Percentiles rank a stretch among this genome's conserved stretches.
These are phyloP conservation scores for Molanna angustata DNA, from an alignment of 2,888 invertebrate species.

Conservation along the genomic window DNA sequence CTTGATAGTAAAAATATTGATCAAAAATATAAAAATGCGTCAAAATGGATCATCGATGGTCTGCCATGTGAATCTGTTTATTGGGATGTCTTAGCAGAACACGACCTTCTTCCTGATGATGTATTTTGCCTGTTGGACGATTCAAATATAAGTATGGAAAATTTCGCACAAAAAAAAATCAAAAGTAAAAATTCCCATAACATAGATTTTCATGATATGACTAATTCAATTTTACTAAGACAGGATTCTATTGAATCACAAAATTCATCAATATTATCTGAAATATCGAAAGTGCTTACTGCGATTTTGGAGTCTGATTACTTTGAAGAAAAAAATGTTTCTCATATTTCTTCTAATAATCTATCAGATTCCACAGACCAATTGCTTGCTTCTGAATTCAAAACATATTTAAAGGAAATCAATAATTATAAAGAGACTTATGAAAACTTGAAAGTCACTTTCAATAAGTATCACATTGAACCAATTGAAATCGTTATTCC, in stretches of 20 bases:
- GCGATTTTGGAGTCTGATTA: constrained; percentile 36
- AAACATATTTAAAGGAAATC: constrained; percentile 2
- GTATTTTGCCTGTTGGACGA: constrained; percentile 55
- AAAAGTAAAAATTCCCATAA: constrained; percentile 36
- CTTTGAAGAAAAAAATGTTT: constrained; percentile 6
- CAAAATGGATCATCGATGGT: constrained; percentile 62
- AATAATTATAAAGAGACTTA: constrained; percentile 37
- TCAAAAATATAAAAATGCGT: constrained; percentile 37
- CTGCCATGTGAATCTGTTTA: constrained; percentile 52
- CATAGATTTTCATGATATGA: too few species aligned
- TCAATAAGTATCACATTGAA: constrained; percentile 41
- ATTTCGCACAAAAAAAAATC: constrained; percentile 42
- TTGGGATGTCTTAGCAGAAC: constrained; percentile 47
- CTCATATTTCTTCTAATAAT: constrained; percentile 1
- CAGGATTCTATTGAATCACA: constrained; percentile 30
- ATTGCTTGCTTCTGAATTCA: constrained; percentile 6
- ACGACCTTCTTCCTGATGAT: constrained; percentile 54
- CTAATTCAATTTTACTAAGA: too few species aligned
- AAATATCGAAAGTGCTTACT: constrained; percentile 34
- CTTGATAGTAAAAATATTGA: constrained; percentile 38
- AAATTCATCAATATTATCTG: constrained; percentile 30
- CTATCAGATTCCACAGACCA: neutral
- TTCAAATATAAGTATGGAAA: constrained; percentile 43
- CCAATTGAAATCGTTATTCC: constrained; percentile 10
- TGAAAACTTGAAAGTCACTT: constrained; percentile 45